These are phyloP conservation scores for Pseudochromis fuscus DNA, from an alignment of 2,797 vertebrate species.

Conservation along the genomic window DNA sequence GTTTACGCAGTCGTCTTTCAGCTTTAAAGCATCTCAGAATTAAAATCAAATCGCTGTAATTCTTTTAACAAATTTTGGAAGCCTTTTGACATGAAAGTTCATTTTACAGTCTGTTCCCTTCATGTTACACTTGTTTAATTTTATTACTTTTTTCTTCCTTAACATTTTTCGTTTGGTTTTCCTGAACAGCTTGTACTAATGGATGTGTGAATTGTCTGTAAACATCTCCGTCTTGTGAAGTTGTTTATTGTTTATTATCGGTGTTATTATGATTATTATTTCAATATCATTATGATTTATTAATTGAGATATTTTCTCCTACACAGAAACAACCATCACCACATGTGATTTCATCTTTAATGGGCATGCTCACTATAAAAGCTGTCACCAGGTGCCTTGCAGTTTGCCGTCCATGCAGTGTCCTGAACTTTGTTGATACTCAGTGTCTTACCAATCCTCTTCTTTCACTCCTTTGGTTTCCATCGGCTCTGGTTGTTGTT, in stretches of 20 bases:
- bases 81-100: conserved; percentile 10
- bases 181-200: conserved; percentile 47
- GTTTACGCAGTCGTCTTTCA: conserved; percentile 20
- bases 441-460: conserved; percentile 67
- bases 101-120: conserved; percentile 26
- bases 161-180: conserved; percentile 39
- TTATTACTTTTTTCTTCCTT: conserved; percentile 42
- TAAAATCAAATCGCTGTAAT: neutral
- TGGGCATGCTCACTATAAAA: conserved; percentile 81
- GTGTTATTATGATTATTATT: conserved; percentile 52
- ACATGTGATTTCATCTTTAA: conserved; percentile 78
- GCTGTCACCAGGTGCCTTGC: conserved; percentile 79
- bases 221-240: conserved; percentile 46
- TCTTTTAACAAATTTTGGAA: neutral
- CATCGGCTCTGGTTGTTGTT: conserved; percentile 79
- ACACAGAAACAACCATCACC: conserved; percentile 77
- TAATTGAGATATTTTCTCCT: conserved; percentile 75
- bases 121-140: conserved; percentile 24
- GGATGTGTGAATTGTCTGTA: conserved; percentile 46
- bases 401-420: conserved; percentile 73
- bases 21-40: conserved; percentile 21
- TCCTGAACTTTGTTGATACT: conserved; percentile 64
- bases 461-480: conserved; percentile 70
- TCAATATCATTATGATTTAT: conserved; percentile 61
- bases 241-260: conserved; percentile 36